A percentile compares a stretch with the other conserved stretches of the same genome.
Conservation (phyloP, 1,140 invertebrate genomes). For the Philopotamus ludificatus region DNA sequence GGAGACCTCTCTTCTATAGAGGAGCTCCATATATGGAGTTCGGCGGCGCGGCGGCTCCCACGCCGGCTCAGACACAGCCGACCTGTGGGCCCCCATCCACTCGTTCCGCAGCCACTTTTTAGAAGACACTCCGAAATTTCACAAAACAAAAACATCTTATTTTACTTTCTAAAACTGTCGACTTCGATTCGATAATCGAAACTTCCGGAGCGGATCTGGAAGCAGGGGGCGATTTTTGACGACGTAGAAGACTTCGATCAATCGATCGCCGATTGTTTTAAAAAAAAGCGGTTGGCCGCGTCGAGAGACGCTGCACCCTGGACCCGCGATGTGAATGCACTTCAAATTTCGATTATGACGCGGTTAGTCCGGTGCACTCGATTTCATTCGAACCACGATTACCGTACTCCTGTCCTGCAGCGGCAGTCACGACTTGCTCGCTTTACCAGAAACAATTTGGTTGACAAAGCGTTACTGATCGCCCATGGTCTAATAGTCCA, state of each 20-base stretch:
- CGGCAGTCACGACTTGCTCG: too few species aligned
- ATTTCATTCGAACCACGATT: too few species aligned
- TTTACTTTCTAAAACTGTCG: background rate
- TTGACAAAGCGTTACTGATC: too few species aligned
- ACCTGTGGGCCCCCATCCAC: background rate
- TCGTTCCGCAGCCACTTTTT: background rate
- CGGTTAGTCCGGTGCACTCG: too few species aligned
- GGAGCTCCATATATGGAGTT: constrained; percentile 38
- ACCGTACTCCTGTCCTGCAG: too few species aligned
- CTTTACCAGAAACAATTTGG: too few species aligned
- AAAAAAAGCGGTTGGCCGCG: too few species aligned
- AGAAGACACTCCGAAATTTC: too few species aligned
- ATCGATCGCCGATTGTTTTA: background rate
- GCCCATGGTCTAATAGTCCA: too few species aligned
- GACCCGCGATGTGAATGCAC: background rate
- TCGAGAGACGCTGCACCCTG: background rate
- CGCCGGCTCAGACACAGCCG: constrained; percentile 16
- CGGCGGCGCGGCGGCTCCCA: constrained; percentile 21
- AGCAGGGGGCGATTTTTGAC: background rate
- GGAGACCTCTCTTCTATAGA: constrained; percentile 25
- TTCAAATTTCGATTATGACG: too few species aligned
- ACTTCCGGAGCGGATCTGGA: background rate
- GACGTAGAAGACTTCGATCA: background rate
- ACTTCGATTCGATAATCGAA: background rate
- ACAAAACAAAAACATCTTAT: too few species aligned